Evolutionary conservation across 2,888 invertebrate genomes (phyloP).

Genomic region (Polydesmus complanatus): DNA sequence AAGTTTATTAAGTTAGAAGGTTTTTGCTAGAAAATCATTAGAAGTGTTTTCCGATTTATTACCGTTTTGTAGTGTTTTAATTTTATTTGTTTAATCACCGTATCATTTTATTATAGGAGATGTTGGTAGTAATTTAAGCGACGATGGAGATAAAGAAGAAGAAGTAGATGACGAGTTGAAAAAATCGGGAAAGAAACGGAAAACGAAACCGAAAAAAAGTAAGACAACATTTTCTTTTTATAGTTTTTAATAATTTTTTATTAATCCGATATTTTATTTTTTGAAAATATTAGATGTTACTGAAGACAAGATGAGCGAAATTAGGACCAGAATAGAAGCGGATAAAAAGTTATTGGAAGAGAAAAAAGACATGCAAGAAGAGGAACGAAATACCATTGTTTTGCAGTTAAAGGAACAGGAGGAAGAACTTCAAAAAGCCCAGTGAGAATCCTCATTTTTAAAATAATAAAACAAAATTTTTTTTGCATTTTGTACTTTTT

Average conservation of each 20-base stretch:
- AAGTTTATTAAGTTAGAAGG: no score
- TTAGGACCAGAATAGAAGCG: constrained; percentile 36
- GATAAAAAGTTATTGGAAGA: constrained; percentile 35
- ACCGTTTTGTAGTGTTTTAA: no score
- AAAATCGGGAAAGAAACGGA: background rate
- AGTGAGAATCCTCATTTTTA: no score
- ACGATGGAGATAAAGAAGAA: constrained; percentile 19
- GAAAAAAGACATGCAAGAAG: constrained; percentile 42
- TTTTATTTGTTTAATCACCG: no score
- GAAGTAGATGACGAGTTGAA: background rate
- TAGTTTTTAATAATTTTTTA: background rate
- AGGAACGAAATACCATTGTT: constrained; percentile 47
- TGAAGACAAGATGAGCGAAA: constrained; percentile 36
- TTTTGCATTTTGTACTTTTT: background rate
- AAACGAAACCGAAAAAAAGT: constrained; percentile 25
- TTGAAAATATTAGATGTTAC: constrained; percentile 29
- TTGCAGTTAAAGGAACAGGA: constrained; percentile 47
- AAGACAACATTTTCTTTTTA: background rate
- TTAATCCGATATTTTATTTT: background rate
- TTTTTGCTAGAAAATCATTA: no score
- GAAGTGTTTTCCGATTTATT: no score
- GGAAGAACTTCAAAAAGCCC: constrained; percentile 58
- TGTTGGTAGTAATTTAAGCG: constrained; percentile 42
- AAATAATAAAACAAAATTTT: background rate
- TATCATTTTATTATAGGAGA: constrained; percentile 16